These are phyloP conservation scores for Murina feae DNA, from an alignment of 2,113 vertebrate genomes.

Conservation along the genomic window DNA sequence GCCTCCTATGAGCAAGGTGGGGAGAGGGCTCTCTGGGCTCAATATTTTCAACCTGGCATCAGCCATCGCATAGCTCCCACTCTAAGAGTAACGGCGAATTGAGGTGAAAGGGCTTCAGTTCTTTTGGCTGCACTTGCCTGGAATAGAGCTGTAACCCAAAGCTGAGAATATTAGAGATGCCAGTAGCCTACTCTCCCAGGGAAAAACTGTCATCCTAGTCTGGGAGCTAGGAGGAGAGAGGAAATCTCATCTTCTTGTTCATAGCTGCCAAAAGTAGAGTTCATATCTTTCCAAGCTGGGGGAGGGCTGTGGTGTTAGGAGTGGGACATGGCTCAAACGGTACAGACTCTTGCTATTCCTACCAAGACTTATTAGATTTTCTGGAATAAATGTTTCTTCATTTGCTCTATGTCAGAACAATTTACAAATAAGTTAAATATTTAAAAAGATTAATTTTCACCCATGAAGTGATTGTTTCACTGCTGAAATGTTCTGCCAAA, in stretches of 20 bases:
- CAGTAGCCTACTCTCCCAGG: neutral
- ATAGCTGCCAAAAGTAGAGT: neutral
- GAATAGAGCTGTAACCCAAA: neutral
- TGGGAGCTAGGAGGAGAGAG: neutral
- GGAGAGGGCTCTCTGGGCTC: no score
- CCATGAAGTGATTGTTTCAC: neutral
- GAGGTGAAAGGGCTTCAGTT: neutral
- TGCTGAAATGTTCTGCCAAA: neutral
- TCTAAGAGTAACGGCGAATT: neutral
- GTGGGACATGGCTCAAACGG: neutral
- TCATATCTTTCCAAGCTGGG: neutral
- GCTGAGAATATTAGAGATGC: neutral
- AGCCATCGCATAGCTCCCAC: neutral
- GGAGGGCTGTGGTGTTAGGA: neutral
- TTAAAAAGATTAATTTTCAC: neutral
- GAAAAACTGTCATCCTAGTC: neutral
- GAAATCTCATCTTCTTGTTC: neutral
- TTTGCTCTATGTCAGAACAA: neutral
- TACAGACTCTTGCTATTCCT: neutral
- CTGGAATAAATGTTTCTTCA: neutral
- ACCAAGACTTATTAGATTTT: neutral
- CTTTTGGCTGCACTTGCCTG: neutral
- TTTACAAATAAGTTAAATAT: neutral
- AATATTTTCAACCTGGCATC: neutral
- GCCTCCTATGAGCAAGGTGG: neutral